Percentiles rank a stretch among this genome's conserved stretches.
phyloP scores from a whole-genome alignment of 2,797 vertebrate genomes.

The Megaceryle alcyon region DNA sequence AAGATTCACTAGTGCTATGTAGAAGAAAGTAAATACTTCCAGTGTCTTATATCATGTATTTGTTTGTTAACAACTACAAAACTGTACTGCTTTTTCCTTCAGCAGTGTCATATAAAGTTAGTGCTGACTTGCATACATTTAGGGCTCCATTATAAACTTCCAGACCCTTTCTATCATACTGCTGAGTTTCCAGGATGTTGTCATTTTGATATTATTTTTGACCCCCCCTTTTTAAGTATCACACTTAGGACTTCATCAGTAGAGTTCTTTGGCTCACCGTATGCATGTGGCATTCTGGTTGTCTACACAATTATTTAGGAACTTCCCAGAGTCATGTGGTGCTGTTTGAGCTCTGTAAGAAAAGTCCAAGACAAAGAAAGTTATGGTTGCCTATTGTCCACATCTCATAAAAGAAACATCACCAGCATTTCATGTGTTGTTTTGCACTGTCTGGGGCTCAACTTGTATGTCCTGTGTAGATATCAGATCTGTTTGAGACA shows the following conservation, averaged over 20 bases:
- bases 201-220: neutral
- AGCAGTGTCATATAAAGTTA: neutral
- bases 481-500: neutral
- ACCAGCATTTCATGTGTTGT: neutral
- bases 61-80: neutral
- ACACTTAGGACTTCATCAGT: neutral
- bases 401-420: neutral
- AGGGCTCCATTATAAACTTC: neutral
- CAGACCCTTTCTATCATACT: neutral
- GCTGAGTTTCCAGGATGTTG: neutral
- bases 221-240: neutral
- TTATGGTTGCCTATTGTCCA: neutral
- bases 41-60: neutral
- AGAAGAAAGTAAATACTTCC: neutral
- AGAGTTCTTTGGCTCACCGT: neutral
- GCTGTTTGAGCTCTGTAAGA: neutral
- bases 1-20: neutral
- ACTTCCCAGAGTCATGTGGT: neutral
- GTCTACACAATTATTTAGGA: neutral
- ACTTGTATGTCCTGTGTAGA: fast-evolving
- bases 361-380: neutral
- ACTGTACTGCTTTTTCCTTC: neutral
- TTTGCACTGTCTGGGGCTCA: neutral
- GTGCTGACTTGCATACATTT: neutral
- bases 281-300: fast-evolving